These are phyloP conservation scores for Nomada flava DNA, from an alignment of 2,888 invertebrate genomes.

Conservation along the genomic window DNA sequence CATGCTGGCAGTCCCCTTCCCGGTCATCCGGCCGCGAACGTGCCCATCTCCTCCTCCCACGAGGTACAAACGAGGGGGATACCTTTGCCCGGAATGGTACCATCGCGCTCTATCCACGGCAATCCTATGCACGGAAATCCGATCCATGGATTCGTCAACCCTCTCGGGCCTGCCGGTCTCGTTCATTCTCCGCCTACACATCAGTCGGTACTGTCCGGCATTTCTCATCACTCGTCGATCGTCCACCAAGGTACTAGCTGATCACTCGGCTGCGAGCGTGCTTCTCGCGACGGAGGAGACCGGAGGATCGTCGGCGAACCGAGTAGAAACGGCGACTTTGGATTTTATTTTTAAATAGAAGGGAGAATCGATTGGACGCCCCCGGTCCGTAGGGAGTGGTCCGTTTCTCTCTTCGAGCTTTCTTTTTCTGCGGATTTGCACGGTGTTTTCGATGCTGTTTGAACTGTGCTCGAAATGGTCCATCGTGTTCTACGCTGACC, in stretches of 20 bases:
- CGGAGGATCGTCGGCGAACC: slow-evolving; percentile 53
- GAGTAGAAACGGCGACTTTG: background rate
- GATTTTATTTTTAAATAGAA: background rate
- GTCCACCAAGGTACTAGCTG: slow-evolving; percentile 76
- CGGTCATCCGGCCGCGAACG: slow-evolving; percentile 64
- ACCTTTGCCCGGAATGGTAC: slow-evolving; percentile 82
- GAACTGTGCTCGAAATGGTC: slow-evolving; percentile 20
- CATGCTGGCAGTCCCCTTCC: slow-evolving; percentile 72
- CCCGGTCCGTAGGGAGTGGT: background rate
- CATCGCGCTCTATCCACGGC: slow-evolving; percentile 72
- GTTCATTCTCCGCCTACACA: slow-evolving; percentile 73
- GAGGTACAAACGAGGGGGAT: slow-evolving; percentile 80
- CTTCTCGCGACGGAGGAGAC: background rate
- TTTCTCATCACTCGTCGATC: slow-evolving; percentile 75
- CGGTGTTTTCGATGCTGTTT: slow-evolving; percentile 29
- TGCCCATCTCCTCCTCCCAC: slow-evolving; percentile 68
- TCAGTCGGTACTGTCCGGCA: slow-evolving; percentile 69
- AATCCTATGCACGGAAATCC: slow-evolving; percentile 77
- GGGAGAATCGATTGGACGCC: slow-evolving; percentile 5
- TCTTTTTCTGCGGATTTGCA: background rate
- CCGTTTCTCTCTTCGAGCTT: background rate
- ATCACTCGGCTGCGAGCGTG: slow-evolving; percentile 6
- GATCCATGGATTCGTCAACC: slow-evolving; percentile 82
- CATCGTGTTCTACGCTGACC: slow-evolving; percentile 17
- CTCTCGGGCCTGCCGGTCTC: slow-evolving; percentile 78